Conservation (phyloP, 2,888 invertebrate species). For the Cerceris ruficornis region DNA sequence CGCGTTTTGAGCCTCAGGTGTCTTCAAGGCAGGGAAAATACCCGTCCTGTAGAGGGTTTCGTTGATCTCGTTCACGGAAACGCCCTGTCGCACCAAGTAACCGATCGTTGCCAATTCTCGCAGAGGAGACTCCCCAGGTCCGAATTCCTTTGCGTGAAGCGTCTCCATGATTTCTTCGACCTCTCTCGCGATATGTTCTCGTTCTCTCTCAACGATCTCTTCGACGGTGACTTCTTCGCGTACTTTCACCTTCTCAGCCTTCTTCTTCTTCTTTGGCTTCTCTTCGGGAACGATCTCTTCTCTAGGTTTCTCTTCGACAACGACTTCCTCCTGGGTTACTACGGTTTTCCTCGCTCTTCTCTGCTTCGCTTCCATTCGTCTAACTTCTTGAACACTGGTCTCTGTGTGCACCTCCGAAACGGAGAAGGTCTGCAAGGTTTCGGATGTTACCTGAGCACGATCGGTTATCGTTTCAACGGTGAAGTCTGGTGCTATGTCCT, state of each 20-base stretch:
- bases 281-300: conserved; percentile 63
- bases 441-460: conserved; percentile 73
- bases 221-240: conserved; percentile 83
- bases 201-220: conserved; percentile 84
- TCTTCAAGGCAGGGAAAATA: conserved; percentile 90
- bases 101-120: conserved; percentile 92
- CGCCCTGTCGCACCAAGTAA: conserved; percentile 89
- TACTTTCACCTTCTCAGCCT: conserved; percentile 79
- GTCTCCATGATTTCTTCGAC: conserved; percentile 89
- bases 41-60: conserved; percentile 89
- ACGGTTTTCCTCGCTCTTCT: conserved; percentile 75
- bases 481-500: conserved; percentile 73
- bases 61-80: conserved; percentile 89
- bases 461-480: conserved; percentile 70
- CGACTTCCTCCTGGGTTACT: conserved; percentile 47
- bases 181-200: conserved; percentile 86
- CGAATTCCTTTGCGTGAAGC: conserved; percentile 90
- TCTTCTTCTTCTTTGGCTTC: conserved; percentile 72
- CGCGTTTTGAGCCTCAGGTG: conserved; percentile 92
- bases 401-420: conserved; percentile 84
- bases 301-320: conserved; percentile 40
- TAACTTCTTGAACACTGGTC: conserved; percentile 83
- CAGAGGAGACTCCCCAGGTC: conserved; percentile 90
- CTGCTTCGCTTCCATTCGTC: conserved; percentile 69
- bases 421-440: conserved; percentile 83